These are phyloP conservation scores for Lepidocyrtoides sp. DNA, from an alignment of 2,888 invertebrate species.

Conservation along the genomic window DNA sequence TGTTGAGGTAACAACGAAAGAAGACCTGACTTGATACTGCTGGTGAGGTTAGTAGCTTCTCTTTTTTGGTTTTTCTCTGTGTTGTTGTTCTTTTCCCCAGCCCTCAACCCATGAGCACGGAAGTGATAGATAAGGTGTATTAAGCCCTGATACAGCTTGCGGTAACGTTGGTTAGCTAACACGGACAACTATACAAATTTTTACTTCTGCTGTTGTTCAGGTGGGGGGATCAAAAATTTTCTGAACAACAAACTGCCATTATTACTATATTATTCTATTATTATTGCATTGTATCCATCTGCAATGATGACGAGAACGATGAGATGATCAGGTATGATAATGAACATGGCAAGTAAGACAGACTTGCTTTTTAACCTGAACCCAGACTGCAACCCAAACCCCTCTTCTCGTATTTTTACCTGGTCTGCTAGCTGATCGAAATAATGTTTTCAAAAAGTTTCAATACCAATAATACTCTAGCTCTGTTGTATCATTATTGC, in stretches of 20 bases:
- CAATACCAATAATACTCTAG: not conserved
- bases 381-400: slow-evolving; percentile 9
- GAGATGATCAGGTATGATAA: slow-evolving; percentile 63
- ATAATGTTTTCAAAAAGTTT: not conserved
- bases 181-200: slow-evolving; percentile 29
- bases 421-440: slow-evolving; percentile 50
- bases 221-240: slow-evolving; percentile 60
- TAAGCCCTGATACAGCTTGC: slow-evolving; percentile 30
- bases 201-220: slow-evolving; percentile 33
- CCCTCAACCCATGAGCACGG: slow-evolving; percentile 45
- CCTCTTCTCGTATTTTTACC: not conserved
- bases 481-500: slow-evolving; percentile 16
- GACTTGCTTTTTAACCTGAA: slow-evolving; percentile 45
- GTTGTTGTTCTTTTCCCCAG: slow-evolving; percentile 28
- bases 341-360: slow-evolving; percentile 20
- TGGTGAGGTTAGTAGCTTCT: slow-evolving; percentile 70
- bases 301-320: slow-evolving; percentile 9
- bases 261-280: slow-evolving; percentile 7
- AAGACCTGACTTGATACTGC: slow-evolving; percentile 48
- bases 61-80: not conserved
- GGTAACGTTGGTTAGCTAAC: not conserved
- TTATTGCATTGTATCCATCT: slow-evolving; percentile 43
- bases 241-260: slow-evolving; percentile 63
- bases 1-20: slow-evolving; percentile 8
- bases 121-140: slow-evolving; percentile 64